A percentile compares a stretch with the other conserved stretches of the same genome.
phyloP scores from a whole-genome alignment of 2,888 invertebrate genomes.

The Sepiola atlantica region DNA sequence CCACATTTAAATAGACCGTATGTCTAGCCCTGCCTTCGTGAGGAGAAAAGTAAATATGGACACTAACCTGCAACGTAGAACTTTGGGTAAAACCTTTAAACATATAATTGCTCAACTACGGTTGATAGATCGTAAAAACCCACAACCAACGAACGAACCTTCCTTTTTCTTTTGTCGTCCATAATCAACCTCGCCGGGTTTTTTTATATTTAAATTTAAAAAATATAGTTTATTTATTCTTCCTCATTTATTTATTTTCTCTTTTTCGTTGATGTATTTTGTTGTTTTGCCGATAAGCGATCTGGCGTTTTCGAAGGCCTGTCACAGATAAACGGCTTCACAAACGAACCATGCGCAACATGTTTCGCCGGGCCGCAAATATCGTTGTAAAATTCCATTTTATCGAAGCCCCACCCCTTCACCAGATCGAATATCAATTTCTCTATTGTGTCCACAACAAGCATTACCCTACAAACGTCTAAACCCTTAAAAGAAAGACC shows the following conservation, averaged over 20 bases:
- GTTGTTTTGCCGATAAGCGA: background rate
- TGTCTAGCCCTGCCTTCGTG: too few relatives aligned
- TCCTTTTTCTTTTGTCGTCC: background rate
- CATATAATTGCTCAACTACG: too few relatives aligned
- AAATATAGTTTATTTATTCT: too few relatives aligned
- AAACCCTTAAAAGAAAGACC: background rate
- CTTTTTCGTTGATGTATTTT: background rate
- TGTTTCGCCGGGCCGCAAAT: background rate
- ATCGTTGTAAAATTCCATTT: slow-evolving; percentile 20
- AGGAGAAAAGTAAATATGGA: too few relatives aligned
- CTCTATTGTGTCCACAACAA: background rate
- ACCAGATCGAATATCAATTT: background rate
- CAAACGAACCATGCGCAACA: background rate
- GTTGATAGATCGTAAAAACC: too few relatives aligned
- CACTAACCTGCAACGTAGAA: too few relatives aligned
- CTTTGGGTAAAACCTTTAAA: too few relatives aligned
- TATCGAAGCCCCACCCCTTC: background rate
- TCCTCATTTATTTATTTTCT: too few relatives aligned
- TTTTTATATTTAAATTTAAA: too few relatives aligned
- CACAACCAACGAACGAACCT: too few relatives aligned
- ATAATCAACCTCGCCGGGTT: background rate
- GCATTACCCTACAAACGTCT: background rate
- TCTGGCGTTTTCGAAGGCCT: background rate
- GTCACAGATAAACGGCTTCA: slow-evolving; percentile 21
- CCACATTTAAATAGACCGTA: too few relatives aligned